phyloP scores from a whole-genome alignment of 1,140 invertebrate species.

The Tetramorium parvispinum region DNA sequence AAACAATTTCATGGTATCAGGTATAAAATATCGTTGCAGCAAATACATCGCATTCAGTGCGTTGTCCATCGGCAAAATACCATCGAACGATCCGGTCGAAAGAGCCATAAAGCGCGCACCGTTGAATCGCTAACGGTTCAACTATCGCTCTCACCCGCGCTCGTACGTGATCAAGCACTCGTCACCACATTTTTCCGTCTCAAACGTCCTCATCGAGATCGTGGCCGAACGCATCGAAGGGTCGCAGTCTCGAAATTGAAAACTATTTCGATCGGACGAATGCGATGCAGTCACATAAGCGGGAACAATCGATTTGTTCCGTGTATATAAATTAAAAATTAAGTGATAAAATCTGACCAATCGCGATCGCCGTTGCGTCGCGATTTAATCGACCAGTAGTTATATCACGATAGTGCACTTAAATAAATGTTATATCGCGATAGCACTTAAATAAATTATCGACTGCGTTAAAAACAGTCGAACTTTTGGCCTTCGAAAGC shows the following conservation, averaged over 20 bases:
- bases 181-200: slow-evolving; percentile 60
- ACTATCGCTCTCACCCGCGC: slow-evolving; percentile 45
- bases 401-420: slow-evolving; percentile 73
- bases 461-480: slow-evolving; percentile 75
- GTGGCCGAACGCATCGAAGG: slow-evolving; percentile 28
- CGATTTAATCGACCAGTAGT: slow-evolving; percentile 72
- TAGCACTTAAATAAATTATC: slow-evolving; percentile 80
- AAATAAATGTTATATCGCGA: slow-evolving; percentile 77
- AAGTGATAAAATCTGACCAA: slow-evolving; percentile 57
- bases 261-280: slow-evolving; percentile 52
- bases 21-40: slow-evolving; percentile 44
- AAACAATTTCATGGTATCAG: slow-evolving; percentile 43
- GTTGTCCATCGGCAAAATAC: slow-evolving; percentile 42
- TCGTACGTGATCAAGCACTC: slow-evolving; percentile 51
- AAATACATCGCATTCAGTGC: slow-evolving; percentile 17
- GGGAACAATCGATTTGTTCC: slow-evolving; percentile 60
- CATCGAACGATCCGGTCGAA: slow-evolving; percentile 41
- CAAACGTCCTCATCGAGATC: slow-evolving; percentile 61
- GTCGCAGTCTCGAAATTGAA: slow-evolving; percentile 32
- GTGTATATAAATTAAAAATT: slow-evolving; percentile 73
- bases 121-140: slow-evolving; percentile 51
- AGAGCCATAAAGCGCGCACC: slow-evolving; percentile 52
- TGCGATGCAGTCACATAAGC: background rate
- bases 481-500: background rate
- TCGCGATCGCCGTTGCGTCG: slow-evolving; percentile 34